Evolutionary conservation across 92 coral and sea anemone species (phyloP), one percentile per base, ranked within the genome.

Genomic region (Metridium senile): DNA sequence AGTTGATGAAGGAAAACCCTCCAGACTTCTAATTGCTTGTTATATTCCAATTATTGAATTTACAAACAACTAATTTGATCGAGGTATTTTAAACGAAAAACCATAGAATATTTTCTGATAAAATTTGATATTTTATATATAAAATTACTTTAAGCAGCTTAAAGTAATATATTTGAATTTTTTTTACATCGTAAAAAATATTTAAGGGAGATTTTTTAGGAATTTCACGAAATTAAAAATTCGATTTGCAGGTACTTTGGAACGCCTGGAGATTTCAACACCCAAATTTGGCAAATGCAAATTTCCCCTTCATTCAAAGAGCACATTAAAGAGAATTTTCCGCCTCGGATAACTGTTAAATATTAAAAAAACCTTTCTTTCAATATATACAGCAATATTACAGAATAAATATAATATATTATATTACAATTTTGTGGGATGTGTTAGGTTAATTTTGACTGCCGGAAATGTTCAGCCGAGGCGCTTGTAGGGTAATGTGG

Each of bases 191-290:
- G n/a, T n/a, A n/a, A n/a, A n/a, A n/a, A n/a, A n/a, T n/a, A n/a
- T n/a, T n/a, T n/a, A n/a, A n/a, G n/a, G n/a, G n/a, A n/a, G n/a
- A n/a, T n/a, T n/a, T n/a, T n/a, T n/a, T n/a, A n/a, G n/a, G n/a
- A n/a, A n/a, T n/a, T n/a, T n/a, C n/a, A n/a, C n/a, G n/a, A n/a
- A n/a, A n/a, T n/a, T n/a, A n/a, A n/a, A n/a, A n/a, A n/a, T n/a
- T n/a, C n/a, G n/a, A n/a, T 39, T 39, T 39, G 59, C 66, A 61
- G 66, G 66, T 61, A 61, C 11, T 61, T 26, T 18, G 66, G 4
- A 22, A 61, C 66, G 66, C 66, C 66, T 61, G 25, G 66, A 61
- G 66, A 61, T 61, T 26, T 61, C 33, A 61, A 23, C 66, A 17
- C 19, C 66, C 30, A 61, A 61, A 23, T 61, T 61, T 23, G 66